Base-by-base conservation (phyloP, 1,140 invertebrate genomes). In the Cherax destructor region DNA sequence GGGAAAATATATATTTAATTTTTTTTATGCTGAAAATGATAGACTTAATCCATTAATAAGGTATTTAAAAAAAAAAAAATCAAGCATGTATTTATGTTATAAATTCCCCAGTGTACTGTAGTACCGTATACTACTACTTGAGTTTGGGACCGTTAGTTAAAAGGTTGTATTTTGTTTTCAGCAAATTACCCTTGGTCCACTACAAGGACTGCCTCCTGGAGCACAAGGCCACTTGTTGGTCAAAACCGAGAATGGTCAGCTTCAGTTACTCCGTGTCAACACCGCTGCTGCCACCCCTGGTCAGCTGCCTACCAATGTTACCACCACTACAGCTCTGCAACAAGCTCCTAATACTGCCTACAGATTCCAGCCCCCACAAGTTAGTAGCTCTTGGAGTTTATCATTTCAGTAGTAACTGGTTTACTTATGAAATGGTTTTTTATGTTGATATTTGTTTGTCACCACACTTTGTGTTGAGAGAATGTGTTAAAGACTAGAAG, bases 191-290 rank as follows among this genome's bases (percentile, higher is more conserved):
- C 95, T 98, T 94, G 97, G 98, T 96, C 96, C 96, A 94, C 95
- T 97, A 92, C 97, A 97, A 95, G 96, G 96, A 94, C 96, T 97
- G 93, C 97, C 96, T 95, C 96, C 96, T 94, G 97, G 96, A 94
- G 97, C 97, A 95, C 97, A 96, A 94, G 97, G 97, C 94, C 97
- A 97, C 95, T 95, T 99, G 94, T 95, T 99, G 93, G 95, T 99
- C 94, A 98, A 99, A 95, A 99, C 98, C 94, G 98, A 99, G 95
- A 98, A 97, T 96, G 98, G 98, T 93, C 97, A 98, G 94, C 98
- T 97, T 95, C 98, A 99, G 95, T 95, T 99, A 93, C 95, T 99
- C 92, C 96, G 97, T 94, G 97, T 98, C 78, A 93, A 87, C 80
- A 86, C 93, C n/a, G 88, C 93, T 21, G 56, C 92, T 21, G 79